These are phyloP conservation scores for Turdus rufiventris DNA, from an alignment of 2,113 vertebrate species.

Conservation along the genomic window DNA sequence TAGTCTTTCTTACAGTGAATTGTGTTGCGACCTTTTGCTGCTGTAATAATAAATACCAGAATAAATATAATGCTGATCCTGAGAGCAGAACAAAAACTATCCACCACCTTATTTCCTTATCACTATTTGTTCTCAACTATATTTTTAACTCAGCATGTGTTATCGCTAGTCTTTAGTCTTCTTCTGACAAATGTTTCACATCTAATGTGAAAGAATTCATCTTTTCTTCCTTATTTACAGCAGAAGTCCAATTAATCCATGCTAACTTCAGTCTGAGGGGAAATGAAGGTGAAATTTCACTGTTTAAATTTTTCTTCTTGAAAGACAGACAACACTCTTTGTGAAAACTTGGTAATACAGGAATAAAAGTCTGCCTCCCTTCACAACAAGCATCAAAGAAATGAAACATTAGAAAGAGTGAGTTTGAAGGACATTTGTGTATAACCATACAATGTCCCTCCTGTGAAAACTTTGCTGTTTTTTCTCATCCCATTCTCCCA, in stretches of 20 bases:
- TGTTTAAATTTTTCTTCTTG: not conserved
- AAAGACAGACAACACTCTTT: not conserved
- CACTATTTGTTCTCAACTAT: not conserved
- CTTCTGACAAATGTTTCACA: not conserved
- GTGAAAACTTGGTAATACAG: not conserved
- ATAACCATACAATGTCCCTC: not conserved
- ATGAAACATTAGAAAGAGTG: not conserved
- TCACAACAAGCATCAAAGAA: not conserved
- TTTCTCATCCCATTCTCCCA: not conserved
- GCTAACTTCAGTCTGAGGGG: not conserved
- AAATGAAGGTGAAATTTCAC: not conserved
- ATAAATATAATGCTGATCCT: not conserved
- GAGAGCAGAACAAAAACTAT: not conserved
- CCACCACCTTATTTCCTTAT: not conserved
- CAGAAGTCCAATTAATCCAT: not conserved
- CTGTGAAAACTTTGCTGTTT: not conserved
- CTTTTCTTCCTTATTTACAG: not conserved
- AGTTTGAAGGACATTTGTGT: not conserved
- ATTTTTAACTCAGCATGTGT: not conserved
- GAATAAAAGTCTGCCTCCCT: not conserved
- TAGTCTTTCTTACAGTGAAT: not conserved
- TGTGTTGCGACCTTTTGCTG: not conserved
- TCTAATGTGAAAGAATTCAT: not conserved
- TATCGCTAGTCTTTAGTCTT: not conserved
- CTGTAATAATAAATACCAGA: not conserved